Evolutionary conservation across 1,140 invertebrate genomes (phyloP).

Genomic region (Caenorhabditis brenneri): DNA sequence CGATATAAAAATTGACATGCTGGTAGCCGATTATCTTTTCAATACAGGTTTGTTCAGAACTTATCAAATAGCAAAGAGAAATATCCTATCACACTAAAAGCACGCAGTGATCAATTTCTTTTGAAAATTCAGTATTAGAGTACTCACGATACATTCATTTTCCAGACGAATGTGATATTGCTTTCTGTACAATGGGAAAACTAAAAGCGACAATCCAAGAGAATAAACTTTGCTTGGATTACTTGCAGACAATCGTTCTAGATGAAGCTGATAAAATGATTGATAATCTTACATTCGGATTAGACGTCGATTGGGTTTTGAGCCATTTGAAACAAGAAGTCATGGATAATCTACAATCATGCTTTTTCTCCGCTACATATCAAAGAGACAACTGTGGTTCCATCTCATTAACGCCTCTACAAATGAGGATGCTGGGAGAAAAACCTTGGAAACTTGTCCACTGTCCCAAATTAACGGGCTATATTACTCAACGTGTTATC

Average conservation of each 20-base stretch:
- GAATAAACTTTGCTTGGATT: not conserved
- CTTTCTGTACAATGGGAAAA: conserved; percentile 1
- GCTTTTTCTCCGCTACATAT: not conserved
- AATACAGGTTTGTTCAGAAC: not conserved
- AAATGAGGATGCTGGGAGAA: not conserved
- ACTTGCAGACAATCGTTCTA: not conserved
- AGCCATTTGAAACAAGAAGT: not conserved
- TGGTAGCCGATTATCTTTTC: not conserved
- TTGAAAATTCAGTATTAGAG: not conserved
- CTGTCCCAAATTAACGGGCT: not conserved
- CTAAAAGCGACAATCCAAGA: not conserved
- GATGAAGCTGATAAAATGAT: conserved; percentile 36
- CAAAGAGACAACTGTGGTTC: not conserved
- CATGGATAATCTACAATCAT: not conserved
- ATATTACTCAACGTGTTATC: not conserved
- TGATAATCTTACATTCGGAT: not conserved
- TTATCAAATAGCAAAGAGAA: too few relatives aligned
- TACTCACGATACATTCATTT: not conserved
- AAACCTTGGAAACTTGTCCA: not conserved
- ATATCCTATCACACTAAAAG: too few relatives aligned
- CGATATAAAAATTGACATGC: not conserved
- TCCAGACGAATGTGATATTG: not conserved
- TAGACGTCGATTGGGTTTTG: not conserved
- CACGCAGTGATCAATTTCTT: not conserved
- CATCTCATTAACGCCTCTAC: not conserved